A percentile compares a stretch with the other conserved stretches of the same genome.
phyloP scores from a whole-genome alignment of 2,797 vertebrate genomes.

The Crocodylus rhombifer region DNA sequence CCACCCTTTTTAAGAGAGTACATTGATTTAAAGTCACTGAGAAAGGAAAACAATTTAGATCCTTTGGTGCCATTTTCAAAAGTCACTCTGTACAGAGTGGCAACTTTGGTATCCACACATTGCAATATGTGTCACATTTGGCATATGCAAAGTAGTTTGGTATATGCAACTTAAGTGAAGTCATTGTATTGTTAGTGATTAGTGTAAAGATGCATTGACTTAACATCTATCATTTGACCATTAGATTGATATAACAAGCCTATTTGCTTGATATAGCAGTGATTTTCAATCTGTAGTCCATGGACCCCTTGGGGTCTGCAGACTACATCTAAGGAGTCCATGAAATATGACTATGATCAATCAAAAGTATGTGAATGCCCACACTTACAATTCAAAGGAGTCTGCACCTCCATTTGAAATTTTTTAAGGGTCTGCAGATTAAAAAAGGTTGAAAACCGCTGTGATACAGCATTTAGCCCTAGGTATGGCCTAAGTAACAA shows the following conservation, averaged over 20 bases:
- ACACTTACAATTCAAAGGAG: no score
- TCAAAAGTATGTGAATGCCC: no score
- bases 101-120: not conserved
- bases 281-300: no score
- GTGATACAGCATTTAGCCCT: not conserved
- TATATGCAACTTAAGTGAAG: accelerated
- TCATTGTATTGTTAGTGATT: not conserved
- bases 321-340: no score
- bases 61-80: not conserved
- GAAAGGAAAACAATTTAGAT: not conserved
- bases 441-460: not conserved
- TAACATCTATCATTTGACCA: accelerated
- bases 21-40: not conserved
- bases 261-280: no score
- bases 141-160: accelerated
- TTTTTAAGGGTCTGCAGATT: no score
- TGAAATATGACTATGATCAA: no score
- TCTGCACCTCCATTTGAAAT: no score
- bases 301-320: no score
- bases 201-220: not conserved
- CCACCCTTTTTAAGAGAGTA: not conserved
- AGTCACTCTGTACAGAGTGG: not conserved
- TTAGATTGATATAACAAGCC: not conserved
- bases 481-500: accelerated
- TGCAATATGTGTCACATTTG: accelerated